Conservation (phyloP, 1,140 invertebrate genomes). For the Drosophila repletoides region DNA sequence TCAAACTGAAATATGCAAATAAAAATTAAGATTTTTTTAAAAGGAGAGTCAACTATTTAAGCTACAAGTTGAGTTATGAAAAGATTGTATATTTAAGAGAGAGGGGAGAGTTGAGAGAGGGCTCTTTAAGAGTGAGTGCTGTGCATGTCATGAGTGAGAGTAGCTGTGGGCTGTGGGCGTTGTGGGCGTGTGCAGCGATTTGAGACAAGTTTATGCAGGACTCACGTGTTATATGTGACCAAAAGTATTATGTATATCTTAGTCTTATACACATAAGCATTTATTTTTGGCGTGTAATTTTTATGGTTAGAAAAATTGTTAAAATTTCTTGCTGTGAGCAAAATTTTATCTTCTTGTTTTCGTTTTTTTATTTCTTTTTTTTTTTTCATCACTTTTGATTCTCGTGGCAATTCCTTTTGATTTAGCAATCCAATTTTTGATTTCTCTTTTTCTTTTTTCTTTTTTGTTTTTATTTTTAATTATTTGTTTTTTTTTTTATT, state of each 20-base stretch:
- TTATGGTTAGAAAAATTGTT: slow-evolving; percentile 61
- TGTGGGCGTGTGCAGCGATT: slow-evolving; percentile 62
- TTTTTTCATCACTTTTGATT: slow-evolving; percentile 61
- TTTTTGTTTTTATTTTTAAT: slow-evolving; percentile 22
- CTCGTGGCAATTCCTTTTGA: slow-evolving; percentile 59
- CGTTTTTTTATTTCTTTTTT: slow-evolving; percentile 34
- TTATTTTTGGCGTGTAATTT: slow-evolving; percentile 43
- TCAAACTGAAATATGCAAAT: slow-evolving; percentile 51
- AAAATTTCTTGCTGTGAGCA: slow-evolving; percentile 54
- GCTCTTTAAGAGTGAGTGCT: slow-evolving; percentile 7
- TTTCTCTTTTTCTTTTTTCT: slow-evolving; percentile 36
- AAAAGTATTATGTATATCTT: slow-evolving; percentile 57
- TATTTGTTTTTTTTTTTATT: slow-evolving; percentile 12
- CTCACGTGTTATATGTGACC: slow-evolving; percentile 77
- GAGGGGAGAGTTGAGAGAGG: neutral
- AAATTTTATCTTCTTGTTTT: too few species aligned
- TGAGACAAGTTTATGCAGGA: slow-evolving; percentile 73
- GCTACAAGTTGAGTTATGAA: too few species aligned
- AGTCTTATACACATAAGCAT: slow-evolving; percentile 43
- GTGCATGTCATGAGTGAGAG: slow-evolving; percentile 65
- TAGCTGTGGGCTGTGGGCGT: slow-evolving; percentile 24
- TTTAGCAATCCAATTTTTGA: slow-evolving; percentile 56
- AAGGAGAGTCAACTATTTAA: too few species aligned
- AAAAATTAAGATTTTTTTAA: slow-evolving; percentile 11
- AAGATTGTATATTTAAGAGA: neutral